These are phyloP conservation scores for Orcinus orca DNA, from an alignment of 2,113 vertebrate species.

Conservation along the genomic window DNA sequence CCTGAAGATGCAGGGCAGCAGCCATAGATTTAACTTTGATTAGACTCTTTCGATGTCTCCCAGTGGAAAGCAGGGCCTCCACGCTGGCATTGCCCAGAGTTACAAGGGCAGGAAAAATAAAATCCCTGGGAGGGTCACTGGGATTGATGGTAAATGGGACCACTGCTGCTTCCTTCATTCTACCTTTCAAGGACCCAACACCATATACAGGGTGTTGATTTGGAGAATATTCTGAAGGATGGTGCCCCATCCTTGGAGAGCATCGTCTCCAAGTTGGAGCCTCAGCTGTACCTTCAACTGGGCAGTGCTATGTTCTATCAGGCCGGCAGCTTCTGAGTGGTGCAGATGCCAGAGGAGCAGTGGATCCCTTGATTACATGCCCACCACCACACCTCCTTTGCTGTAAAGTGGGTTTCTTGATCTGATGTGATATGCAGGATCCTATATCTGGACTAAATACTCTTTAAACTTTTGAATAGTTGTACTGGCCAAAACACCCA, in stretches of 20 bases:
- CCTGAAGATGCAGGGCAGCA: not conserved
- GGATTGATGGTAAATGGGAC: not conserved
- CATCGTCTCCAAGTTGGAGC: not conserved
- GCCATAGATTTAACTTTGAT: not conserved
- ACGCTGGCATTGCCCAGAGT: not conserved
- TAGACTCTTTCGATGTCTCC: not conserved
- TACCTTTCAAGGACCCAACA: not conserved
- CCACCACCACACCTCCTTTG: not conserved
- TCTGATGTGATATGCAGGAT: not conserved
- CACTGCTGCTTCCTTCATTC: not conserved
- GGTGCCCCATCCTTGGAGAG: not conserved
- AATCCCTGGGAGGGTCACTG: not conserved
- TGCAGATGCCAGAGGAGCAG: not conserved
- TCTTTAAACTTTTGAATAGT: not conserved
- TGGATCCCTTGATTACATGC: not conserved
- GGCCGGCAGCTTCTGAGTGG: not conserved
- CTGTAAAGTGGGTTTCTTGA: not conserved
- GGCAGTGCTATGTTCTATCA: not conserved
- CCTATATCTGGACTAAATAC: not conserved
- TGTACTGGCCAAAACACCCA: not conserved
- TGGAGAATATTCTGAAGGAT: not conserved
- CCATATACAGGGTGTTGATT: not conserved
- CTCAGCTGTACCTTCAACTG: not conserved
- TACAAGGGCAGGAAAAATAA: not conserved
- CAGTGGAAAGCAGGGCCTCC: not conserved